phyloP scores from a whole-genome alignment of 2,888 invertebrate genomes.

The Eupithecia inturbata region DNA sequence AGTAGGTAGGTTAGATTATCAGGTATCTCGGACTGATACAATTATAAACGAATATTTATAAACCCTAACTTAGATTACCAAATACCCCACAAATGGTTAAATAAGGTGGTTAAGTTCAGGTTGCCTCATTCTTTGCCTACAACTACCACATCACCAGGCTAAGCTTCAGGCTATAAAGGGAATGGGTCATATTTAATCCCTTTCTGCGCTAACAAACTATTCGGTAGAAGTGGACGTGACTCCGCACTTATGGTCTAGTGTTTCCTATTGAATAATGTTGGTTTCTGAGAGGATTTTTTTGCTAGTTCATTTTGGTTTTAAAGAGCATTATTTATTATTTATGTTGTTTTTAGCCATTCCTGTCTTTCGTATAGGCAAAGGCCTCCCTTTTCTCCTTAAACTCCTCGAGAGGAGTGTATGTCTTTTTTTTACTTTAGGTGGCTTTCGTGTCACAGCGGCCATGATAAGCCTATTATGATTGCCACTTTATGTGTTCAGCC shows the following conservation, averaged over 20 bases:
- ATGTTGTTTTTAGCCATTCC: no score
- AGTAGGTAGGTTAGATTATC: no score
- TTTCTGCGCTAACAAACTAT: constrained; percentile 34
- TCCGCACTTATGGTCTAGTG: constrained; percentile 26
- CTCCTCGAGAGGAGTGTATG: no score
- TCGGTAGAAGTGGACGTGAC: constrained; percentile 30
- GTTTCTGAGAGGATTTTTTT: not conserved
- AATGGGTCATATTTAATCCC: constrained; percentile 56
- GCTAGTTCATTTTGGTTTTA: not conserved
- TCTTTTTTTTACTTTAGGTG: no score
- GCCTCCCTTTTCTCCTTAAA: no score
- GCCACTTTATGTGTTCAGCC: no score
- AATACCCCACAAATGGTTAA: not conserved
- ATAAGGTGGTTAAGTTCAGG: not conserved
- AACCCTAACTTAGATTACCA: not conserved
- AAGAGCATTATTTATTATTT: no score
- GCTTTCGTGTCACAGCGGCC: no score
- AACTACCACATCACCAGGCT: constrained; percentile 32
- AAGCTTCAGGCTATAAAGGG: constrained; percentile 60
- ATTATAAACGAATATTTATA: no score
- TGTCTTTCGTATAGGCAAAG: no score
- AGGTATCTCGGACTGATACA: no score
- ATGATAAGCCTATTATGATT: no score
- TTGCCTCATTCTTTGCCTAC: not conserved
- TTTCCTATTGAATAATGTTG: not conserved